A percentile compares a stretch with the other conserved stretches of the same genome.
Evolutionary conservation across 1,140 invertebrate genomes (phyloP).

Genomic region (Drosophila oshimai): DNA sequence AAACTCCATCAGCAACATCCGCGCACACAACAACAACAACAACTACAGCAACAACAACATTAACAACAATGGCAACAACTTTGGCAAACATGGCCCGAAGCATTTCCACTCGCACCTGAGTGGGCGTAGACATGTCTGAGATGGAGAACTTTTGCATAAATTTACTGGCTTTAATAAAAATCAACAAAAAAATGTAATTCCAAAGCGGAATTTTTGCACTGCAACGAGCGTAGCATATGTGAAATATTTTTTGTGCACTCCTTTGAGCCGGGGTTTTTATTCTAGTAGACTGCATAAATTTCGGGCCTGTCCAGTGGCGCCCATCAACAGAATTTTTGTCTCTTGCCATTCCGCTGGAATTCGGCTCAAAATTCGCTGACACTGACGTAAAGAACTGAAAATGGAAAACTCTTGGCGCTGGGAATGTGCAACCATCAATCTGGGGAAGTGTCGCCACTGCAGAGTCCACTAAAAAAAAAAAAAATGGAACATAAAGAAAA

Average conservation of each 20-base stretch:
- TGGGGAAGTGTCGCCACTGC: constrained; percentile 50
- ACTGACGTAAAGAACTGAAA: constrained; percentile 13
- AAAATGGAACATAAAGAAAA: background rate
- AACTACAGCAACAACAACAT: background rate
- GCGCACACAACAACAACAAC: background rate
- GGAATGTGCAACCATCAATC: constrained; percentile 60
- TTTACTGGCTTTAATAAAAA: constrained; percentile 39
- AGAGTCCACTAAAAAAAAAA: background rate
- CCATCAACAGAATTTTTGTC: constrained; percentile 56
- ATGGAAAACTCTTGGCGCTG: background rate
- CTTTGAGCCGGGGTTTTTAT: constrained; percentile 20
- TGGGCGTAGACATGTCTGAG: constrained; percentile 22
- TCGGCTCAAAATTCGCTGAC: constrained; percentile 28
- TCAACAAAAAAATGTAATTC: too few species aligned
- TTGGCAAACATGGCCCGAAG: constrained; percentile 56
- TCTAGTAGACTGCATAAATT: constrained; percentile 56
- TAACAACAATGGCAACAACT: constrained; percentile 20
- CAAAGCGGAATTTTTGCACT: constrained; percentile 10
- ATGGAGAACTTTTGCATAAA: constrained; percentile 55
- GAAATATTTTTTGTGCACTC: constrained; percentile 35
- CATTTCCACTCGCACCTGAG: constrained; percentile 55
- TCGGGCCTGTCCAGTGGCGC: constrained; percentile 62
- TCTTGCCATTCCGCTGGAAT: constrained; percentile 5
- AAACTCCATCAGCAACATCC: constrained; percentile 23
- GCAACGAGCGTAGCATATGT: constrained; percentile 5